A percentile compares a stretch with the other conserved stretches of the same genome.
Conservation (phyloP, 35 echinoderm and acorn worm species). For the Ptychodera flava region DNA sequence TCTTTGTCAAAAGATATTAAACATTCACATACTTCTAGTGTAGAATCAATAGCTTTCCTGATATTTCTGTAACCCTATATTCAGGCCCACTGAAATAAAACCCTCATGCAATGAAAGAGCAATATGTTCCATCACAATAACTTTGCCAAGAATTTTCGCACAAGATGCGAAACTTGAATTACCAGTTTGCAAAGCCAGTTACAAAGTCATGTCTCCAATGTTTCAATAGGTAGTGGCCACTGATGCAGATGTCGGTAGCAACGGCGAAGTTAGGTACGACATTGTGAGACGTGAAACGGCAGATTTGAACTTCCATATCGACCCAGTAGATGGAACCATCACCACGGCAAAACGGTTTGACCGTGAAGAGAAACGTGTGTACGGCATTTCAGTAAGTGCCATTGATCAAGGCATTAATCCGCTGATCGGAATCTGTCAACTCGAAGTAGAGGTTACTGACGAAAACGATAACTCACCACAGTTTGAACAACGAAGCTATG, state of each 20-base stretch:
- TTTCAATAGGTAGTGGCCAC: constrained; percentile 77
- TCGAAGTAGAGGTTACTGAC: constrained; percentile 49
- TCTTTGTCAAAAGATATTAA: too few species aligned
- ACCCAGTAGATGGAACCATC: constrained; percentile 43
- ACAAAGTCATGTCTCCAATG: too few species aligned
- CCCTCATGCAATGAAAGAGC: too few species aligned
- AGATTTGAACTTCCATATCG: constrained; percentile 45
- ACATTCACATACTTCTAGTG: too few species aligned
- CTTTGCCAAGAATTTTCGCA: too few species aligned
- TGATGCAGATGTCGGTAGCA: constrained; percentile 73
- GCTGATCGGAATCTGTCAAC: constrained; percentile 45
- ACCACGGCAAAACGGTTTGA: constrained; percentile 46
- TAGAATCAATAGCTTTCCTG: too few species aligned
- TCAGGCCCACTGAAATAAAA: too few species aligned
- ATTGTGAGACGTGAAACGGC: constrained; percentile 26
- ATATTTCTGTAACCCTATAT: too few species aligned
- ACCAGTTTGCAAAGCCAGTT: too few species aligned
- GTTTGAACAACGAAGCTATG: constrained; percentile 63
- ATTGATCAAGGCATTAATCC: constrained; percentile 54
- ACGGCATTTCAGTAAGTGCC: constrained; percentile 59
- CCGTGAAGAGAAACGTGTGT: constrained; percentile 47
- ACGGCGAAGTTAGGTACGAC: constrained; percentile 56
- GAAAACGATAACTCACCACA: constrained; percentile 80
- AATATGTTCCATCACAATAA: too few species aligned
- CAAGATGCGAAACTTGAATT: too few species aligned